Evolutionary conservation across 2,113 vertebrate species (phyloP).

Genomic region (Solenodon paradoxus): DNA sequence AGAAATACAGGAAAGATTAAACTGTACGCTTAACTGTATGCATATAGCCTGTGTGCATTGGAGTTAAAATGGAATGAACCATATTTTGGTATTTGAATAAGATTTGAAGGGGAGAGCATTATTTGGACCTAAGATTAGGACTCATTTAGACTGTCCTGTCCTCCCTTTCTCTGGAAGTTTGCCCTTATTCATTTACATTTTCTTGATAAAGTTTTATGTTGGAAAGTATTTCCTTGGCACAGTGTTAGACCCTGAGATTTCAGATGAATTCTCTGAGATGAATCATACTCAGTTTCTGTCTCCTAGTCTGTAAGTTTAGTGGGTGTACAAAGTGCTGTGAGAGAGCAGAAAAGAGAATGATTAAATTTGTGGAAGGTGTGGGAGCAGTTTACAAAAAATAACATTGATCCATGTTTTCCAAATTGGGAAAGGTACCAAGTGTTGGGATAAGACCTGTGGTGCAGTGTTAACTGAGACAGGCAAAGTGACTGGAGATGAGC

Average conservation of each 20-base stretch:
- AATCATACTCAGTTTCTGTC: not conserved
- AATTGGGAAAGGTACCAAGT: not conserved
- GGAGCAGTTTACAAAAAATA: not conserved
- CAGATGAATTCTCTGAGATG: not conserved
- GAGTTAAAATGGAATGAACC: not conserved
- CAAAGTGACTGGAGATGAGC: slow-evolving; percentile 1
- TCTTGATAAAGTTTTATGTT: not conserved
- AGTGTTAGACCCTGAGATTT: not conserved
- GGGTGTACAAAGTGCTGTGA: not conserved
- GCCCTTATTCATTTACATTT: slow-evolving; percentile 17
- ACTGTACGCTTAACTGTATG: not conserved
- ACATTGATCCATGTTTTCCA: not conserved
- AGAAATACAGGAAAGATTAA: not conserved
- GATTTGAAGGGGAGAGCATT: not conserved
- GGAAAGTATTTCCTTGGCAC: not conserved
- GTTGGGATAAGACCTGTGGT: not conserved
- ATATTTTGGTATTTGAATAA: not conserved
- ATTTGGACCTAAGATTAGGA: not conserved
- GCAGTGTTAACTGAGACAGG: not conserved
- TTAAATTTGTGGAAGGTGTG: not conserved
- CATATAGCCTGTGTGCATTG: not conserved
- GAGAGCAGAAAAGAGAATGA: not conserved
- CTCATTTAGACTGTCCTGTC: not conserved
- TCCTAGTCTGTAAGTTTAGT: not conserved
- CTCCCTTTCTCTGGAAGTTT: not conserved